Evolutionary conservation across 2,888 invertebrate genomes (phyloP), one percentile per base, ranked within the genome.

Genomic region (Opisthograptis luteolata): DNA sequence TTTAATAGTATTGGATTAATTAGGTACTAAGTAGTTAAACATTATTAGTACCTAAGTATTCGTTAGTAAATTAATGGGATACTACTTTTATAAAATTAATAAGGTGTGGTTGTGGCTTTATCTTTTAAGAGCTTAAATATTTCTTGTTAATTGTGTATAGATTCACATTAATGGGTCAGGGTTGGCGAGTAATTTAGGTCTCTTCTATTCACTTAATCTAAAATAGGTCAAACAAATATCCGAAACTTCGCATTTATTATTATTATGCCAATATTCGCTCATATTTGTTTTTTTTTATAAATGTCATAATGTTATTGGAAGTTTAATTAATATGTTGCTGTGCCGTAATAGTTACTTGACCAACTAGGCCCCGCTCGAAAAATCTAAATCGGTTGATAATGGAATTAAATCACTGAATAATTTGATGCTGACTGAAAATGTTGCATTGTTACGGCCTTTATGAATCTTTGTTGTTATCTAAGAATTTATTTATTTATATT

Each of bases 101-200:
- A 34, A 40, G 14, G 43, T 32, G 49, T 49, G 49, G 49, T 49
- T 49, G 49, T 49, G 49, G 42, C 43, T 39, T 49, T 22, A 22
- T 31, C 6, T 43, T n/a, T 32, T 7, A 22, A 30, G 43, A 49
- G 43, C 49, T 43, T 49, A 43, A 42, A 34, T 28, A 7, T 20
- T 40, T 46, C 31, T 17, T 22, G 19, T 13, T 45, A 24, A 31
- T 24, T 17, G 17, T 9, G 8, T 25, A 42, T 12, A 25, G 25
- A n/a, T 30, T 14, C 14, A 14, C 0, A 6, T 9, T n/a, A 1
- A 12, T 27, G 12, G 12, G 27, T 12, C 1, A 27, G 27, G 12
- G 12, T 12, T 5, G 27, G 12, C 10, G 7, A 12, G 1, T 12
- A 27, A 24, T n/a, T n/a, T 24, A 9, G 8, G n/a, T 8, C 9